Base-by-base conservation (phyloP, 1,140 invertebrate genomes). In the Vanessa atalanta region DNA sequence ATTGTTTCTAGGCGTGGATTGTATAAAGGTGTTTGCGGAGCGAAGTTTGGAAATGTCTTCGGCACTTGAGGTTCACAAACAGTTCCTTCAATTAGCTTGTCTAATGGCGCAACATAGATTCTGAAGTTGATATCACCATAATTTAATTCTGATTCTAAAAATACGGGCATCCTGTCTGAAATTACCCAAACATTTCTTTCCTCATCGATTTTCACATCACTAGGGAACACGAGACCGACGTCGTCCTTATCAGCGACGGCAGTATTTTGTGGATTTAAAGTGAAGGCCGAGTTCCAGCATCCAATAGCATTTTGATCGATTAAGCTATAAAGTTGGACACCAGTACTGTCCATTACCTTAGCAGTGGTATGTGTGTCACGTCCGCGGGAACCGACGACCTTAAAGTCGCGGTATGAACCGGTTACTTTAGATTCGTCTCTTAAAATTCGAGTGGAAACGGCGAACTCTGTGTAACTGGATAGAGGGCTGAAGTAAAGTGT, bases 301-400 rank as follows among this genome's bases (percentile, higher is more conserved):
- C 96, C 96, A 1, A 97, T 94, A 2, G 95, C 95, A 77, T 97
- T 97, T 79, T 95, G 95, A 86, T 97, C 96, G 64, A 97, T 95
- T 57, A 97, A 90, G 87, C 95, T 96, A 84, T 95, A 97, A 51
- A 97, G 94, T 89, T 96, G 95, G 2, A 97, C 87, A 14, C 96
- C 96, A 47, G 94, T 89, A 11, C 96, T 95, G 77, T 95, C 95
- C 94, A 97, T 96, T 4, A 96, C 93, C 72, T 95, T 94, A 1
- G 96, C 82, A 0, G 96, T 97, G 0, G 95, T 95, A 76, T 97
- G 96, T 2, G 94, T 91, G 61, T 96, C 93, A 11, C 94, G 93
- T 31, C 95, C 95, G 31, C 96, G 93, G 72, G 95, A 94, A 55
- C 96, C 95, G 5, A 97, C 88, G 8, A 94, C 94, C 78, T 95